Base-by-base conservation (phyloP, 2,888 invertebrate species). In the Hyles lineata region DNA sequence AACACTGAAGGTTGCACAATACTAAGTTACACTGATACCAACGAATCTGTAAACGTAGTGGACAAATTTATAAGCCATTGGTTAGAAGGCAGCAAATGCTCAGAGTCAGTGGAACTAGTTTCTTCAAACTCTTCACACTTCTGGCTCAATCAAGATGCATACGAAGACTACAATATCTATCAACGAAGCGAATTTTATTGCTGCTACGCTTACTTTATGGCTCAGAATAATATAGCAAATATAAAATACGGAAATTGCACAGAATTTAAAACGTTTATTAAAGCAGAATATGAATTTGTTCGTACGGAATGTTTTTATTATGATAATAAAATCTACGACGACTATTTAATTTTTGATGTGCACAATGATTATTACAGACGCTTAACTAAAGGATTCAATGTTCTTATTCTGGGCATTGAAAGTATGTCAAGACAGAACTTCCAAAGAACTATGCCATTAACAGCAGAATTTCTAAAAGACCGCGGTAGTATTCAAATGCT, bases 371-470 rank as follows among this genome's bases (percentile, higher is more conserved):
- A 63, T n/a, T 67, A 59, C 8, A 61, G 23, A 15, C 21, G 23
- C 2, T 70, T 50, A 29, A 70, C 75, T 73, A 50, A 43, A n/a
- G 76, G 82, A 62, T 90, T 96, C 23, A 98, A 97, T 79, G 95
- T 98, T 3, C 91, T 98, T 77, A 92, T 98, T 62, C 87, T 98
- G 60, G 98, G 98, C 6, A 89, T 98, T 70, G 98, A 98, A 86
- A 96, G 97, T 17, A 95, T 98, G 35, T 98, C 98, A 0, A 95
- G 98, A 78, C 89, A 97, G 70, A 98, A 98, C 88, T 96, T 98
- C 78, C 96, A 97, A 75, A 95, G 98, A 11, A 97, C 97, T 82
- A 97, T 98, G 97, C 97, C 97, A 0, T 92, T 94, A 78, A 97
- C 97, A 0, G 89, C 95, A 19, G 82, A 90, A 6, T 95, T 95